A percentile compares a stretch with the other conserved stretches of the same genome.
Conservation (phyloP, 2,888 invertebrate genomes). For the Callimorpha dominula region DNA sequence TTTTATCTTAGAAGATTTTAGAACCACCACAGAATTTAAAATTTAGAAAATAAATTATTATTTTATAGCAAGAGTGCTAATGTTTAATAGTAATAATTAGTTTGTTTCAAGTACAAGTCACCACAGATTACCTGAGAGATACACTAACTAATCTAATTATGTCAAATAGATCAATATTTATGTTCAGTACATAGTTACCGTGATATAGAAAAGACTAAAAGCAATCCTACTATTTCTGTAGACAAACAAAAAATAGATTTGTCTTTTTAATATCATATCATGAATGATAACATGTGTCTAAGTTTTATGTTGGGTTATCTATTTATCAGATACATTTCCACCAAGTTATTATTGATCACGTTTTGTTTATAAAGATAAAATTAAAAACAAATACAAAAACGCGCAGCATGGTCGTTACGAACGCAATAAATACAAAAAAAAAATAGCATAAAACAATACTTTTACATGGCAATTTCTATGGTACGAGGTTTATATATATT, state of each 20-base stretch:
- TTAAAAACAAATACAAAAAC: slow-evolving; percentile 30
- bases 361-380: slow-evolving; percentile 15
- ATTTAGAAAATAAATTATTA: too few species aligned
- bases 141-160: not conserved
- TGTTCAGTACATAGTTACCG: not conserved
- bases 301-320: not conserved
- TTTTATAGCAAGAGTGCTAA: too few species aligned
- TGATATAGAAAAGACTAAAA: not conserved
- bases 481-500: too few species aligned
- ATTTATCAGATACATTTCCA: not conserved
- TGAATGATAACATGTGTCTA: not conserved
- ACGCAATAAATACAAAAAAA: not conserved
- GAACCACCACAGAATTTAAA: too few species aligned
- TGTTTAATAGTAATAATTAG: too few species aligned
- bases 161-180: not conserved
- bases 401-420: slow-evolving; percentile 2
- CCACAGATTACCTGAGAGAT: not conserved
- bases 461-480: too few species aligned
- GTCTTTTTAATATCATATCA: not conserved
- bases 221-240: not conserved
- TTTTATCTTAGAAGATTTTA: too few species aligned
- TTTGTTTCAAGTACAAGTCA: not conserved
- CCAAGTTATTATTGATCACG: not conserved
- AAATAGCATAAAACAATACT: not conserved
- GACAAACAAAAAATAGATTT: not conserved